Conservation (phyloP, 2,888 invertebrate species). For the Drosophila paranaensis region DNA sequence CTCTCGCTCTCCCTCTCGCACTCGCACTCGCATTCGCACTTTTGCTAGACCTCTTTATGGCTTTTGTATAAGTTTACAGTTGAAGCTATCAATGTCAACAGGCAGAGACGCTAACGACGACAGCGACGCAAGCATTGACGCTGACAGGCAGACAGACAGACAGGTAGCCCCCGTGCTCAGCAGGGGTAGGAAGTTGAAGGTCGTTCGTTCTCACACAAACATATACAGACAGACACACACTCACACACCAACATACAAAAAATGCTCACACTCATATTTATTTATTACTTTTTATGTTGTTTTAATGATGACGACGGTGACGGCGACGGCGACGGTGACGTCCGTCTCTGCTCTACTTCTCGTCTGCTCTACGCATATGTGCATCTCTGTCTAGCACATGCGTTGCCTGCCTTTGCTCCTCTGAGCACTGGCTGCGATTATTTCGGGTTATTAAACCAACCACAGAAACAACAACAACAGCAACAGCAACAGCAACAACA, state of each 20-base stretch:
- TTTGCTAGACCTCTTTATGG: slow-evolving; percentile 48
- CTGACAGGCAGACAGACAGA: slow-evolving; percentile 62
- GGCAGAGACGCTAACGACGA: slow-evolving; percentile 45
- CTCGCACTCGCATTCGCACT: slow-evolving; percentile 15
- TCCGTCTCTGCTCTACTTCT: slow-evolving; percentile 70
- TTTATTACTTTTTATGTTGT: slow-evolving; percentile 79
- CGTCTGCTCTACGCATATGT: slow-evolving; percentile 50
- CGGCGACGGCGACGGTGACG: slow-evolving; percentile 52
- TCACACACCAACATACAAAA: slow-evolving; percentile 35
- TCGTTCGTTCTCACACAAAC: slow-evolving; percentile 66
- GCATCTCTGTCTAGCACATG: slow-evolving; percentile 67
- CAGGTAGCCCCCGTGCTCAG: slow-evolving; percentile 54
- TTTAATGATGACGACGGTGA: slow-evolving; percentile 71
- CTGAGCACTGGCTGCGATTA: slow-evolving; percentile 62
- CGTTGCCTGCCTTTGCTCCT: slow-evolving; percentile 26
- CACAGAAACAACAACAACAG: slow-evolving; percentile 42
- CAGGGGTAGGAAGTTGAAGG: slow-evolving; percentile 77
- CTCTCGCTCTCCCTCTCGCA: slow-evolving; percentile 15
- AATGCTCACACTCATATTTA: slow-evolving; percentile 68
- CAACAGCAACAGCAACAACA: slow-evolving; percentile 40
- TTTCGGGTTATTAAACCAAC: slow-evolving; percentile 79
- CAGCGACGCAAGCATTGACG: slow-evolving; percentile 57
- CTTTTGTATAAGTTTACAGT: slow-evolving; percentile 73
- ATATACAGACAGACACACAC: slow-evolving; percentile 25
- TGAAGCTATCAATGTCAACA: slow-evolving; percentile 75